phyloP scores from a whole-genome alignment of 2,797 vertebrate genomes.

The Orientallactaga sibirica region DNA sequence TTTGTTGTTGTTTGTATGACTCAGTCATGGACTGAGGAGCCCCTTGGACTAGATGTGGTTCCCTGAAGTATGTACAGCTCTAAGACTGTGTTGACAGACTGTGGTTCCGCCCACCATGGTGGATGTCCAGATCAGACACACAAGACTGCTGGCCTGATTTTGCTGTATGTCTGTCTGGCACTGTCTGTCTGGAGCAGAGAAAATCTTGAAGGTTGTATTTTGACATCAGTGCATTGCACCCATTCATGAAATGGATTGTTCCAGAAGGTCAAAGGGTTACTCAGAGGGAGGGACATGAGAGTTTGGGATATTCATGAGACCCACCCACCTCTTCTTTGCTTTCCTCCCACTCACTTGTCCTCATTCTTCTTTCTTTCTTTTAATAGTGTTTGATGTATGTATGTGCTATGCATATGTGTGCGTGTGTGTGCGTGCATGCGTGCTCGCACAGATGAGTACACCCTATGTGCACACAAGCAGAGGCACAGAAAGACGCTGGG shows the following conservation, averaged over 20 bases:
- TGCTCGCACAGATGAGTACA: too few species aligned
- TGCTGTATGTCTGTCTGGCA: not conserved
- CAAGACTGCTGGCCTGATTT: not conserved
- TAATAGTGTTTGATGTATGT: not conserved
- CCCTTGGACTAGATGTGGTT: not conserved
- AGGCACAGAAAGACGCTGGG: too few species aligned
- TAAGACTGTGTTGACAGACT: not conserved
- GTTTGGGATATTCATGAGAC: not conserved
- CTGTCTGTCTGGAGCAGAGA: not conserved
- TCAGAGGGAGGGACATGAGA: not conserved
- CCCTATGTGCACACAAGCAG: too few species aligned
- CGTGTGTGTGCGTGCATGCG: too few species aligned
- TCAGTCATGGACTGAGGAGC: slow-evolving; percentile 3
- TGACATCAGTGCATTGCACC: not conserved
- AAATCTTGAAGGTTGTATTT: not conserved
- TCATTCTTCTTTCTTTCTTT: too few species aligned
- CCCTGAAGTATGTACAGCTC: not conserved
- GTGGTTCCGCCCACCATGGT: not conserved
- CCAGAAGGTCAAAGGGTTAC: not conserved
- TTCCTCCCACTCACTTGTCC: too few species aligned
- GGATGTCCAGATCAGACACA: not conserved
- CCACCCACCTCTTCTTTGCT: not conserved
- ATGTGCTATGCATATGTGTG: too few species aligned
- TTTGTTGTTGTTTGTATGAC: not conserved
- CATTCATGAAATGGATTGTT: not conserved